Evolutionary conservation across 1,140 invertebrate species (phyloP), one percentile per base, ranked within the genome.

Genomic region (Drosophila erecta): DNA sequence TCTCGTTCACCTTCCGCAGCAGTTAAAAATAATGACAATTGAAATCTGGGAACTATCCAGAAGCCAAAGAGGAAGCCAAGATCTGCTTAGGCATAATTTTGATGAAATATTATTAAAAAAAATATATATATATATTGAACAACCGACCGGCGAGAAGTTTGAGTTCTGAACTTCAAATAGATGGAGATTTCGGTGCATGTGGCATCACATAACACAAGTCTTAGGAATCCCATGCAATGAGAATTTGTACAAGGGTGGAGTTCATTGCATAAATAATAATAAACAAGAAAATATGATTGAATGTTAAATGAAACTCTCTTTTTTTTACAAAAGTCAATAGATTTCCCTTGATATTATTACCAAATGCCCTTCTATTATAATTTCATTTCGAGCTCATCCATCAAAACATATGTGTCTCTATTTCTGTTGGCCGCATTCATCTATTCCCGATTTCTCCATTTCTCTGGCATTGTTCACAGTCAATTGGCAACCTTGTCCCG

Each of bases 1-100:
- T 70, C 66, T 49, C 44, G 51, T 50, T 35, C 22, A 86, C 83
- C 79, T 87, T 87, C 81, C 81, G 81, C 74, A 66, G 73, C 81
- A 81, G 81, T 86, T 87, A 86, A 86, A 86, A 71, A 76, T 86
- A 86, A 86, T 86, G 81, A 86, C 81, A 86, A 86, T 77, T 77
- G 77, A 81, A 85, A 85, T 74, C 81, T 56, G 77, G 66, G 62
- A 62, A 84, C 46, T 50, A 60, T 53, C 61, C 61, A 11, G 49
- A 14, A 20, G 33, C 20, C 35, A 10, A 49, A 38, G 35, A 30
- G n/a, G 15, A 17, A 40, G 12, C 3, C 7, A n/a, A 50, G 65
- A 70, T 57, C 67, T 72, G 69, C 69, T 71, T 59, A 12, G 54
- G 66, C 53, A 72, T 71, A 71, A 70, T 70, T 71, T 70, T 49